Conservation (phyloP, 2,888 invertebrate species). For the Leptopilina syphax region DNA sequence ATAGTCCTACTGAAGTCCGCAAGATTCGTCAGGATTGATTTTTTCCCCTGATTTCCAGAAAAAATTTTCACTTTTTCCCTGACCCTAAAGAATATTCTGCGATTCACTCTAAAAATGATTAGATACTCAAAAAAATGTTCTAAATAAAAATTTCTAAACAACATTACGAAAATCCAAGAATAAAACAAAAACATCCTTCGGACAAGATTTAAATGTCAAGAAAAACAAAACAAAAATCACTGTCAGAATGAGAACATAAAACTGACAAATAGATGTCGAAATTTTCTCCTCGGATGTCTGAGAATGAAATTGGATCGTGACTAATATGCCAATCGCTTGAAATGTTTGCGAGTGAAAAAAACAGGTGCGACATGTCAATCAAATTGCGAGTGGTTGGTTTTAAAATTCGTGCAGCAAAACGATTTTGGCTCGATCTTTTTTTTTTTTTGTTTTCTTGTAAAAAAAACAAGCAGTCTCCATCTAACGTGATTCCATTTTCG, state of each 20-base stretch:
- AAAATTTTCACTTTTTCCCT: no score
- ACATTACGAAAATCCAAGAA: no score
- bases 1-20: no score
- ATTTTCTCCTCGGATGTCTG: not conserved
- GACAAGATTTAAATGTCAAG: not conserved
- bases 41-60: no score
- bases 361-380: constrained; percentile 34
- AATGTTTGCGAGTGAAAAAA: constrained; percentile 22
- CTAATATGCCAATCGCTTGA: constrained; percentile 5
- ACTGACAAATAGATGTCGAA: constrained; percentile 19
- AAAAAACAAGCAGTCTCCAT: not conserved
- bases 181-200: no score
- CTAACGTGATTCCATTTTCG: constrained; percentile 31
- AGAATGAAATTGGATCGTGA: not conserved
- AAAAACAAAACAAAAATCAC: no score
- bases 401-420: constrained; percentile 33
- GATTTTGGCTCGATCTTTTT: not conserved
- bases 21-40: no score
- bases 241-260: not conserved
- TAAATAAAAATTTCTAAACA: no score
- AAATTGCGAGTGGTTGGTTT: constrained; percentile 15
- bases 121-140: no score
- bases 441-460: no score
- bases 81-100: no score
- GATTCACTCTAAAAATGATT: no score